Percentiles rank a stretch among this genome's conserved stretches.
phyloP scores from a whole-genome alignment of 2,113 vertebrate species.

The Sceloporus tristichus region DNA sequence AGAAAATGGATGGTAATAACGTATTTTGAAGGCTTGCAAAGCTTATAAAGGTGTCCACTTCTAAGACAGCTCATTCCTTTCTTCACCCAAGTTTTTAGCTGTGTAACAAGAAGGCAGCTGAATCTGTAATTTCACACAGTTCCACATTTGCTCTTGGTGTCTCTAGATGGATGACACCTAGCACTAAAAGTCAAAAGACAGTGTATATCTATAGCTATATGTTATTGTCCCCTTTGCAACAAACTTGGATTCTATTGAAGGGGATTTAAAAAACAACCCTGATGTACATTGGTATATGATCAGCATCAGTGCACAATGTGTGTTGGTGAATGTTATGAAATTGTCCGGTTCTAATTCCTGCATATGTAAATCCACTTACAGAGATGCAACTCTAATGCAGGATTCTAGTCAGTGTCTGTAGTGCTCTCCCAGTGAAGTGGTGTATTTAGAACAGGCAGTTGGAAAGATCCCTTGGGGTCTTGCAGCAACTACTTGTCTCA shows the following conservation, averaged over 20 bases:
- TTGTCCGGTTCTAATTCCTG: too few species aligned
- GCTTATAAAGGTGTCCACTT: background rate
- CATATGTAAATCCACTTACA: too few species aligned
- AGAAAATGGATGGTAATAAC: conserved; percentile 20
- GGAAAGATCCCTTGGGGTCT: too few species aligned
- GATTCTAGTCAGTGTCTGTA: too few species aligned
- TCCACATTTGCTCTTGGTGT: background rate
- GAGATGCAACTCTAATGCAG: too few species aligned
- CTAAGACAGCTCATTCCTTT: background rate
- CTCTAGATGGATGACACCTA: background rate
- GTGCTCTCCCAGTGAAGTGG: too few species aligned
- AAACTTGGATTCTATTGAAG: background rate
- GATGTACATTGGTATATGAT: too few species aligned
- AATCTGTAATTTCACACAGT: background rate
- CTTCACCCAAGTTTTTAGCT: background rate
- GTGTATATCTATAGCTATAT: background rate
- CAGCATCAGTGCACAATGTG: too few species aligned
- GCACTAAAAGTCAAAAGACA: background rate
- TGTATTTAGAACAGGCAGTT: too few species aligned
- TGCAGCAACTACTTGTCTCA: too few species aligned
- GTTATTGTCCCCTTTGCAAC: background rate
- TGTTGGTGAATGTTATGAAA: too few species aligned
- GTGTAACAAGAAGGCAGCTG: background rate
- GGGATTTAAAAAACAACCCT: too few species aligned
- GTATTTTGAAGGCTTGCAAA: background rate